phyloP scores from a whole-genome alignment of 2,113 vertebrate species.

The Saguinus imperator region DNA sequence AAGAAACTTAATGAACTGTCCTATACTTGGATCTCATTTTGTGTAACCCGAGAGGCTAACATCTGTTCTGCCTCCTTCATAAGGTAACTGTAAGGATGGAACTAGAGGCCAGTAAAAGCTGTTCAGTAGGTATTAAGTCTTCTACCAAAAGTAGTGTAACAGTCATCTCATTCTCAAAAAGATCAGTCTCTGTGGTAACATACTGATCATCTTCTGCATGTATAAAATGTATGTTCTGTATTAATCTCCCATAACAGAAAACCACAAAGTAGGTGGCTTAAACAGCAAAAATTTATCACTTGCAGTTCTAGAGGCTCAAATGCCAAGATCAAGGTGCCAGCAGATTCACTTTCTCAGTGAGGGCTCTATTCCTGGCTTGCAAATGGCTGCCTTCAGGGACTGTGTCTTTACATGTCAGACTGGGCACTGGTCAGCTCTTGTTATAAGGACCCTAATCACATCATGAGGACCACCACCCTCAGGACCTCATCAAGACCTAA shows the following conservation, averaged over 20 bases:
- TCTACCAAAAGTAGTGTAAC: conserved; percentile 1
- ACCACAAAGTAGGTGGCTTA: background rate
- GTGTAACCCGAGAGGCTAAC: background rate
- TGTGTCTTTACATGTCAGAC: background rate
- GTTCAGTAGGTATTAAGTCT: background rate
- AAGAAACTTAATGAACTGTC: background rate
- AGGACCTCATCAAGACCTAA: background rate
- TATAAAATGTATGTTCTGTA: background rate
- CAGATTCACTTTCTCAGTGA: background rate
- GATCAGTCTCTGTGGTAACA: background rate
- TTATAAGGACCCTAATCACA: background rate
- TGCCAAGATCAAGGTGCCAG: background rate
- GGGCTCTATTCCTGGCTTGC: background rate
- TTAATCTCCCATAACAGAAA: background rate
- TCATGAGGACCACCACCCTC: background rate
- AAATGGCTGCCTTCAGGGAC: background rate
- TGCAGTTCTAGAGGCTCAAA: background rate
- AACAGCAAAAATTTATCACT: background rate
- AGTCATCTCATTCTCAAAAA: background rate
- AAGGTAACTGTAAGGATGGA: background rate
- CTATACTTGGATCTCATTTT: background rate
- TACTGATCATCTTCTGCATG: background rate
- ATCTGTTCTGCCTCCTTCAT: background rate
- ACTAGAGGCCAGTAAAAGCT: background rate
- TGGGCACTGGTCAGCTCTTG: background rate